These are phyloP conservation scores for Hyles euphorbiae DNA, from an alignment of 1,140 invertebrate genomes.

Conservation along the genomic window DNA sequence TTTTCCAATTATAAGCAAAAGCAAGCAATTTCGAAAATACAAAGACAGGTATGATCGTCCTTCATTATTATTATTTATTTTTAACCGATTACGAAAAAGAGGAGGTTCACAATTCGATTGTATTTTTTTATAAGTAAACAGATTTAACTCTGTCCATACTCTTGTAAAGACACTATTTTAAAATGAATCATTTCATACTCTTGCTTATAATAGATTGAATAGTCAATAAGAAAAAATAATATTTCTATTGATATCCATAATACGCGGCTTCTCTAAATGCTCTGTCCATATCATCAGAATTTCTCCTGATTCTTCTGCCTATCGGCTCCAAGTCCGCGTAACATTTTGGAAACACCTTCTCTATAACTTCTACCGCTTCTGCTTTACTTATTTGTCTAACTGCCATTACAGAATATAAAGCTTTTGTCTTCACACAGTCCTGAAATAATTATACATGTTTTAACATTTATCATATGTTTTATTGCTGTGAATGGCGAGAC, in stretches of 20 bases:
- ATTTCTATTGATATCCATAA: constrained; percentile 85
- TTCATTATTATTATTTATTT: too few relatives aligned
- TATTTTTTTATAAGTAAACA: too few relatives aligned
- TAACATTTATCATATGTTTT: too few relatives aligned
- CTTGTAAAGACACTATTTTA: too few relatives aligned
- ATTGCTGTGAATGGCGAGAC: too few relatives aligned
- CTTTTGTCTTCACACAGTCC: constrained; percentile 94
- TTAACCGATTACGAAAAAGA: too few relatives aligned
- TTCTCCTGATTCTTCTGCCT: constrained; percentile 87
- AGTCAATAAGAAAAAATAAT: neutral
- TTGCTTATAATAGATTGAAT: too few relatives aligned
- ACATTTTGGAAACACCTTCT: constrained; percentile 93
- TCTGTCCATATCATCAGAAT: constrained; percentile 84
- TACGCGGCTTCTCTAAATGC: constrained; percentile 86
- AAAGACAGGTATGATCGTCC: too few relatives aligned
- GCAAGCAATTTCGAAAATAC: neutral
- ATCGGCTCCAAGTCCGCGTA: constrained; percentile 96
- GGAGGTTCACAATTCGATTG: too few relatives aligned
- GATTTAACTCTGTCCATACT: too few relatives aligned
- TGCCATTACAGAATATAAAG: constrained; percentile 87
- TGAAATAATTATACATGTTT: constrained; percentile 56
- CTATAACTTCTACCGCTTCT: constrained; percentile 86
- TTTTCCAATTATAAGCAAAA: too few relatives aligned
- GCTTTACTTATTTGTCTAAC: constrained; percentile 84
- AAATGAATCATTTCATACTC: too few relatives aligned